Evolutionary conservation across 2,113 vertebrate species (phyloP).

Genomic region (Saguinus imperator): DNA sequence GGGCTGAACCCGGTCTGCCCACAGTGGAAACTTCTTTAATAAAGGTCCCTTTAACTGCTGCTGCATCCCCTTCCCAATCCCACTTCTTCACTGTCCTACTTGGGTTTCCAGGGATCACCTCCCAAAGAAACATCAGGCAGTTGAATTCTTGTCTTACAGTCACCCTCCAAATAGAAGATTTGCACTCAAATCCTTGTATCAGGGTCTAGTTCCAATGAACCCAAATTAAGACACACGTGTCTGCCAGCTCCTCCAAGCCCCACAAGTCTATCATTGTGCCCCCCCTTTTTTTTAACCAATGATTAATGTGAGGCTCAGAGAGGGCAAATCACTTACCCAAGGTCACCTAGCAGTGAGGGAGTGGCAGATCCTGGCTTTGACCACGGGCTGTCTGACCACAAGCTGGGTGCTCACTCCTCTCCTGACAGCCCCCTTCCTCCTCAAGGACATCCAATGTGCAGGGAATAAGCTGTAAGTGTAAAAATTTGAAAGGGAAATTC

Average conservation of each 20-base stretch:
- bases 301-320: not conserved
- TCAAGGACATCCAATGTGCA: not conserved
- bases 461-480: not conserved
- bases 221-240: not conserved
- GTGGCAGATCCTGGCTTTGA: not conserved
- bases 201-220: not conserved
- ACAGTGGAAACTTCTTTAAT: not conserved
- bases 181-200: not conserved
- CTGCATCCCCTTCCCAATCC: not conserved
- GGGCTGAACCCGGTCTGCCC: not conserved
- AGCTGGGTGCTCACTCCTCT: not conserved
- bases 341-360: not conserved
- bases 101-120: not conserved
- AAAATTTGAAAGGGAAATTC: not conserved
- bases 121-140: not conserved
- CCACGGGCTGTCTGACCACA: no score
- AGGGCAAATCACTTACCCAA: not conserved
- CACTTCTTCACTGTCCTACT: not conserved
- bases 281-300: not conserved
- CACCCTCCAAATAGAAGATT: not conserved
- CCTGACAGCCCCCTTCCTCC: not conserved
- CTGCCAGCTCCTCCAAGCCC: not conserved
- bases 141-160: not conserved
- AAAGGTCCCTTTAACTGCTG: not conserved
- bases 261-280: not conserved